Evolutionary conservation across 2,888 invertebrate genomes (phyloP).

Genomic region (Drosophila ezoana): DNA sequence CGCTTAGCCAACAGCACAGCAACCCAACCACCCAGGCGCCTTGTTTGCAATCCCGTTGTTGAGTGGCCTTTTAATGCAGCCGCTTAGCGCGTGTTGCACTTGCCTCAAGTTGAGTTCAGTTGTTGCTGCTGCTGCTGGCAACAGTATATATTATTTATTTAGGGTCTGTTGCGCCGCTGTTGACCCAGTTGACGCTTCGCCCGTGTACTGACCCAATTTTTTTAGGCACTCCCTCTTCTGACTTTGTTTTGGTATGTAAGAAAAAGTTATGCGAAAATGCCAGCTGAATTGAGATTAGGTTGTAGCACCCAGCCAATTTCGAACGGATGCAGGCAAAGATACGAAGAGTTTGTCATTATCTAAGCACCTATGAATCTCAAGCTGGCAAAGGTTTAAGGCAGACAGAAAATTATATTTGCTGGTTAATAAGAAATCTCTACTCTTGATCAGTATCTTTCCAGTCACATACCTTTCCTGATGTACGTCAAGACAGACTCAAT

Average conservation of each 20-base stretch:
- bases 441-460: too few species aligned
- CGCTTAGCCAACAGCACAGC: not conserved
- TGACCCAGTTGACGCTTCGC: constrained; percentile 67
- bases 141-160: constrained; percentile 74
- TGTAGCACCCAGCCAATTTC: constrained; percentile 16
- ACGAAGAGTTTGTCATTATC: not conserved
- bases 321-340: constrained; percentile 8
- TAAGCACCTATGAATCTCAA: too few species aligned
- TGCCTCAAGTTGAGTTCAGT: constrained; percentile 51
- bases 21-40: constrained; percentile 7
- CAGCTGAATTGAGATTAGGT: constrained; percentile 27
- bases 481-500: too few species aligned
- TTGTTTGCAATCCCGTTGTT: constrained; percentile 33
- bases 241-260: constrained; percentile 11
- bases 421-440: too few species aligned
- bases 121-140: constrained; percentile 51
- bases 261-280: constrained; percentile 24
- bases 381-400: too few species aligned
- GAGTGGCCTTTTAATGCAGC: constrained; percentile 72
- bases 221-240: constrained; percentile 3
- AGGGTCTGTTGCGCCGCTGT: constrained; percentile 51
- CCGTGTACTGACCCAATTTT: constrained; percentile 58
- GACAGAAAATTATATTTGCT: too few species aligned
- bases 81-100: constrained; percentile 72
- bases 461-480: too few species aligned